Base-by-base conservation (phyloP, 1,140 invertebrate species). In the Drosophila oshimai region DNA sequence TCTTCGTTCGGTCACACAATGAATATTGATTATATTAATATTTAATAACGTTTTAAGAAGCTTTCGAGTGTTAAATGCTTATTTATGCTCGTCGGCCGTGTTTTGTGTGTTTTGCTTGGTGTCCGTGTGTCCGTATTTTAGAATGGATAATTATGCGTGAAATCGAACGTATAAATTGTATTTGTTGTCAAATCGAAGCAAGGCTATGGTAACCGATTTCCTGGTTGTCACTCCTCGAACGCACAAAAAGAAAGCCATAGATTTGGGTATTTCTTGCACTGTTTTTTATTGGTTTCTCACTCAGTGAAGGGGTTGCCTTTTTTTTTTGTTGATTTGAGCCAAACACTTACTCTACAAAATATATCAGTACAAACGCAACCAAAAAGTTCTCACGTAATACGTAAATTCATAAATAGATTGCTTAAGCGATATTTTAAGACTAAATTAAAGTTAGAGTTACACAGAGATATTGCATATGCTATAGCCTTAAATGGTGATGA, bases 11-110 rank as follows among this genome's bases (percentile, higher is more conserved):
- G 7, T 61, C 50, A 83, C 47, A 87, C 80, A 87, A 80, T 87
- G 76, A 70, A 81, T 81, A 81, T 81, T 87, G 81, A 87, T 87
- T 87, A 76, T 87, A 87, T 87, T 77, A 87, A 87, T 87, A 87
- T 87, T 87, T 87, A 86, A 81, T 87, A 88, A 81, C 55, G 60
- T 87, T 87, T 87, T 81, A 86, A 84, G 80, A 86, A 84, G 80
- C 80, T 60, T 86, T 80, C 70, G 80, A 84, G 80, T 84, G 80
- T 84, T 84, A 86, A 84, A 86, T 76, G 75, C 62, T 86, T 84
- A 80, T 84, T 84, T 87, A 75, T 86, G 75, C 61, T 47, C 69
- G 7, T 57, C 51, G 31, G 17, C 29, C 39, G 62, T 20, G 41
- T 42, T 47, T 45, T 44, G 10, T 55, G 53, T 39, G 45, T 57